These are phyloP conservation scores for Picathartes gymnocephalus DNA, from an alignment of 2,113 vertebrate species.

Conservation along the genomic window DNA sequence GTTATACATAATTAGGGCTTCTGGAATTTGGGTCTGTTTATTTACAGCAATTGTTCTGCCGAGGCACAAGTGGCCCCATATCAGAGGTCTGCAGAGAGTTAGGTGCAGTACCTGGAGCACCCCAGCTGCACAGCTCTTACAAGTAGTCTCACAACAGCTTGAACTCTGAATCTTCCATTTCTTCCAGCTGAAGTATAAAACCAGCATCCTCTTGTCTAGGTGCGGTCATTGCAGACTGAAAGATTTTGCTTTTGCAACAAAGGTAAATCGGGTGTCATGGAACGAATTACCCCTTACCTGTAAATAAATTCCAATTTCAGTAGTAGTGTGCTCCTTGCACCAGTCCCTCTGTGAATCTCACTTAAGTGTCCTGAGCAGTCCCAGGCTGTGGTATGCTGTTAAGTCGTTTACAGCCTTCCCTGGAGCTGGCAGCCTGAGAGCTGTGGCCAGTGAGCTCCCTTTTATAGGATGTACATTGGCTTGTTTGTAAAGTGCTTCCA, in stretches of 20 bases:
- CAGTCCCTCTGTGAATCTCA: neutral
- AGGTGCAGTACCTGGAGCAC: neutral
- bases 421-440: neutral
- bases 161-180: neutral
- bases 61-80: neutral
- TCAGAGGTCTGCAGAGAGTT: neutral
- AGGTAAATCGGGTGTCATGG: neutral
- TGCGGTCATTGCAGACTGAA: neutral
- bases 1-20: slow-evolving; percentile 17
- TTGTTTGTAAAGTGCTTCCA: neutral
- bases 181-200: neutral
- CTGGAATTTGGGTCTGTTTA: slow-evolving; percentile 41
- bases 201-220: neutral
- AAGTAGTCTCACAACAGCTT: neutral
- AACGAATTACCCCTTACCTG: neutral
- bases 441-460: neutral
- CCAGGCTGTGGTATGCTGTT: neutral
- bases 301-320: neutral
- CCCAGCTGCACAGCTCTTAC: neutral
- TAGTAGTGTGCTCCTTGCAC: neutral
- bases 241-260: neutral
- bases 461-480: neutral
- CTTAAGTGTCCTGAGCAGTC: neutral
- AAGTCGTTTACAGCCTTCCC: neutral
- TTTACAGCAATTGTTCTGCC: neutral